Conservation (phyloP, 2,113 vertebrate species). For the Labrus mixtus region DNA sequence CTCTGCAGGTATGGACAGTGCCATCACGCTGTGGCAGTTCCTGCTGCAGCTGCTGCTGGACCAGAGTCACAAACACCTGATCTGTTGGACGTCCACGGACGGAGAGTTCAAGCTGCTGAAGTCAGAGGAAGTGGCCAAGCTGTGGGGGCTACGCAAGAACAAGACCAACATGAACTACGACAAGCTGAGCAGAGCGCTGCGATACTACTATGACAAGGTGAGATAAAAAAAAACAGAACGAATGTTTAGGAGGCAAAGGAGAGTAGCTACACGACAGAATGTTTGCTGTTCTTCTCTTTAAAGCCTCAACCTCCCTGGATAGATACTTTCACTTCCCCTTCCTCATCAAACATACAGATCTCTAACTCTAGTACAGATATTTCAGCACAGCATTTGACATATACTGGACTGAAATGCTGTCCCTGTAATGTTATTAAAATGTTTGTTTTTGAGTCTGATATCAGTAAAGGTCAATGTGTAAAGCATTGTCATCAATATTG, state of each 20-base stretch:
- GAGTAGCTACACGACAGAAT: neutral
- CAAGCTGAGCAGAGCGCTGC: slow-evolving; percentile 95
- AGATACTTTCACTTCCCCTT: slow-evolving; percentile 71
- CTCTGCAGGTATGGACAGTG: slow-evolving; percentile 94
- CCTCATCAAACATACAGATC: neutral
- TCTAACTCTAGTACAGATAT: neutral
- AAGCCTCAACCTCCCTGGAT: slow-evolving; percentile 29
- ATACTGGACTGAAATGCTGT: too few species aligned
- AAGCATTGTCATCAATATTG: neutral
- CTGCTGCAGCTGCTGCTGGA: slow-evolving; percentile 97
- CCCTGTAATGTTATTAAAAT: too few species aligned
- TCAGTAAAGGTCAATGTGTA: neutral
- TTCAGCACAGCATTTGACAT: too few species aligned
- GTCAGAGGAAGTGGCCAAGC: slow-evolving; percentile 96
- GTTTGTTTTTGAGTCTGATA: neutral
- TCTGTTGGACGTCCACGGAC: slow-evolving; percentile 97
- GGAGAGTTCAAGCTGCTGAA: slow-evolving; percentile 98
- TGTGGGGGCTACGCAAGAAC: slow-evolving; percentile 98
- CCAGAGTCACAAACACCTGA: slow-evolving; percentile 96
- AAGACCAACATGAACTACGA: slow-evolving; percentile 99
- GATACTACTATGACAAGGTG: slow-evolving; percentile 99
- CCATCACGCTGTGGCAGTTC: slow-evolving; percentile 99
- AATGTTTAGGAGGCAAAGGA: neutral
- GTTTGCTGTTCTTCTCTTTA: slow-evolving; percentile 39
- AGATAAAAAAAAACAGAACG: neutral